phyloP scores from a whole-genome alignment of 2,797 vertebrate genomes.

The Diceros bicornis region DNA sequence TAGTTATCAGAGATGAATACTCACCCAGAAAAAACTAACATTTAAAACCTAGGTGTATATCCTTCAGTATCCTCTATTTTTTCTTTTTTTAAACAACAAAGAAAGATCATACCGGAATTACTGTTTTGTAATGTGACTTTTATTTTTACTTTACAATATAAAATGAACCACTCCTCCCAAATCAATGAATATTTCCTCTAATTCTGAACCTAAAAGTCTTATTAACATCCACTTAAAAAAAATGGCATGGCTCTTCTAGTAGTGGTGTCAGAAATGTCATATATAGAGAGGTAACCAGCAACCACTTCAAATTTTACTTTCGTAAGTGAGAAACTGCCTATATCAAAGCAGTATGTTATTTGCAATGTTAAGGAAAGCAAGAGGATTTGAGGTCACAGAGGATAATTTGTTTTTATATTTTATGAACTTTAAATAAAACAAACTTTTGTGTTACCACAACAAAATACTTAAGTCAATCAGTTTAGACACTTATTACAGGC shows the following conservation, averaged over 20 bases:
- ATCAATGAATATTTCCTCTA: not conserved
- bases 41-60: not conserved
- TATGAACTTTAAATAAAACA: not conserved
- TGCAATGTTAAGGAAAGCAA: conserved; percentile 39
- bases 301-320: conserved; percentile 57
- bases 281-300: not conserved
- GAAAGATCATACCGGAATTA: not conserved
- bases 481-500: not conserved
- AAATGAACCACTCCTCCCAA: not conserved
- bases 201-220: not conserved
- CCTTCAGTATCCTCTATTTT: not conserved
- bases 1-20: conserved; percentile 28
- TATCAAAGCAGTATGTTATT: not conserved
- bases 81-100: conserved; percentile 49
- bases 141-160: conserved; percentile 4
- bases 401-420: conserved; percentile 57
- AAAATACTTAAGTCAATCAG: conserved; percentile 23
- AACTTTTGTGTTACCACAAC: conserved; percentile 8
- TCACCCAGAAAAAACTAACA: not conserved
- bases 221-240: not conserved
- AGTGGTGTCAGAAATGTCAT: not conserved
- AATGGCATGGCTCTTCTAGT: not conserved
- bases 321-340: conserved; percentile 13
- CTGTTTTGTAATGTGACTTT: not conserved
- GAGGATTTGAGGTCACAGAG: not conserved